Evolutionary conservation across 2,113 vertebrate genomes (phyloP).

Genomic region (Cnemophilus loriae): DNA sequence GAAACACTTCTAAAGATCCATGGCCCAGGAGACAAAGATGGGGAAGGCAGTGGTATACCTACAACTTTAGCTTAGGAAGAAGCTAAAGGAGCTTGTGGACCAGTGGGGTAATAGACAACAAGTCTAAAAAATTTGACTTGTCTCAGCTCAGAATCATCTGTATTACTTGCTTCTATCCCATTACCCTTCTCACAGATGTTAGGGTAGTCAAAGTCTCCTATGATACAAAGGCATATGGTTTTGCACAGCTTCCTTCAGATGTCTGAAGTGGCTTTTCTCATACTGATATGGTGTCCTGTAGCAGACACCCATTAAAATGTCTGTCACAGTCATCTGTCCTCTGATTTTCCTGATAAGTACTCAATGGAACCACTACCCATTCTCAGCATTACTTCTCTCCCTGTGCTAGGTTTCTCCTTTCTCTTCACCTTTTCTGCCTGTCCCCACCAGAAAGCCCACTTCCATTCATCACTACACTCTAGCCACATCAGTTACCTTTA

Average conservation of each 20-base stretch:
- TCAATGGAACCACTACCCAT: accelerated
- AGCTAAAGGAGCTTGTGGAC: not conserved
- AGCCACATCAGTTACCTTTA: not conserved
- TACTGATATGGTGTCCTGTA: not conserved
- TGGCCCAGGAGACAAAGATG: not conserved
- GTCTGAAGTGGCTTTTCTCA: not conserved
- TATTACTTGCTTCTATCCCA: not conserved
- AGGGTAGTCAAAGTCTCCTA: not conserved
- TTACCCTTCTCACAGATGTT: not conserved
- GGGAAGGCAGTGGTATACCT: not conserved
- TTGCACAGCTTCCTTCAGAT: not conserved
- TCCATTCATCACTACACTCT: not conserved
- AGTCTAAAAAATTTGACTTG: not conserved
- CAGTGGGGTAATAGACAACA: not conserved
- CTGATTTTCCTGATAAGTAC: not conserved
- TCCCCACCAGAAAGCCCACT: not conserved
- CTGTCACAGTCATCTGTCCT: accelerated
- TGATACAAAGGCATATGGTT: not conserved
- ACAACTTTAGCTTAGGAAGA: not conserved
- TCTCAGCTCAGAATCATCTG: not conserved
- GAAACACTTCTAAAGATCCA: not conserved
- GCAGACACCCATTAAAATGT: not conserved
- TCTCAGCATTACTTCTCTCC: not conserved
- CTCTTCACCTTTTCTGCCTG: not conserved
- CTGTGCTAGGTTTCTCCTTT: not conserved